Percentiles rank a stretch among this genome's conserved stretches.
These are phyloP conservation scores for Buceros bicornis DNA, from an alignment of 2,797 vertebrate genomes.

Conservation along the genomic window DNA sequence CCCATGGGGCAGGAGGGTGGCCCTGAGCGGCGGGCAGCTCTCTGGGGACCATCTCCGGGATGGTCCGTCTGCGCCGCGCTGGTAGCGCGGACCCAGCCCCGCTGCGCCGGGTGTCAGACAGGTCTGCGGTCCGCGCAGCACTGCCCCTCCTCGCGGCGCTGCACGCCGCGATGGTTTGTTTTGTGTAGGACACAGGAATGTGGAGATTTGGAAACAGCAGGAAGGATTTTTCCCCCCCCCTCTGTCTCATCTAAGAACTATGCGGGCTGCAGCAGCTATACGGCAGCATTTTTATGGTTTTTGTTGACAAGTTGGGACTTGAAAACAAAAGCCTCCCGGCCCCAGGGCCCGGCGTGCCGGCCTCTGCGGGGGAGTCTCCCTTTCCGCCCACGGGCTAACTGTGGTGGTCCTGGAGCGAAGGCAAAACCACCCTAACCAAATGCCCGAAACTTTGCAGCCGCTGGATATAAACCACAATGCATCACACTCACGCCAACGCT, in stretches of 20 bases:
- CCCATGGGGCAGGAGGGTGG: rapidly evolving
- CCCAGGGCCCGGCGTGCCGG: background rate
- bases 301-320: background rate
- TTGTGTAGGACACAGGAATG: background rate
- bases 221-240: background rate
- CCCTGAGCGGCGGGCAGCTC: background rate
- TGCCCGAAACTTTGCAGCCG: background rate
- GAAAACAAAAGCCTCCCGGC: background rate
- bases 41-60: rapidly evolving
- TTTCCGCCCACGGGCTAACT: rapidly evolving
- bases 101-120: rapidly evolving
- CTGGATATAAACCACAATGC: background rate
- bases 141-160: background rate
- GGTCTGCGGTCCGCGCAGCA: background rate
- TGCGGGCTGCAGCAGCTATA: background rate
- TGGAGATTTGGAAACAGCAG: background rate
- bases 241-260: slow-evolving; percentile 34
- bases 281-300: background rate
- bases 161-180: background rate
- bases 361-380: background rate
- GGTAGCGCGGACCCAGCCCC: background rate
- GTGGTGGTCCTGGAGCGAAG: background rate
- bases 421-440: rapidly evolving
- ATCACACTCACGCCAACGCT: rapidly evolving
- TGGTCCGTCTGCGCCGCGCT: background rate